Percentiles rank a stretch among this genome's conserved stretches.
phyloP scores from a whole-genome alignment of 2,888 invertebrate species.

The Spilarctia lutea region DNA sequence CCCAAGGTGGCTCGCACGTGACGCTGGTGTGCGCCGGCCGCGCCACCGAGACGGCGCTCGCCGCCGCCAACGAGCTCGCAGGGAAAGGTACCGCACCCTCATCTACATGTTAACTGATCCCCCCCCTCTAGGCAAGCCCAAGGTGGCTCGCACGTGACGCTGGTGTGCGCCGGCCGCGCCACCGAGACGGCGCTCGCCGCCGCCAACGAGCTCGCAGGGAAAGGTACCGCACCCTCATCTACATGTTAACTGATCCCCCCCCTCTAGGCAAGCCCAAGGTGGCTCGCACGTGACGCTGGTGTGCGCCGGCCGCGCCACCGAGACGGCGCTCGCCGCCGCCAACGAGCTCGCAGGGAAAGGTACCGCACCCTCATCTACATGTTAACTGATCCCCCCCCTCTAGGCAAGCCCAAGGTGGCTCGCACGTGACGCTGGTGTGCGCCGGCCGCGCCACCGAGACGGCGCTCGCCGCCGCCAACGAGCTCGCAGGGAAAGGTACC shows the following conservation, averaged over 20 bases:
- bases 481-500: conserved; percentile 90
- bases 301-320: conserved; percentile 95
- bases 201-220: conserved; percentile 94
- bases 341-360: conserved; percentile 92
- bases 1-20: conserved; percentile 95
- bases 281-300: conserved; percentile 95
- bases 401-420: conserved; percentile 95
- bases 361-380: no score
- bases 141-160: conserved; percentile 95
- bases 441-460: conserved; percentile 96
- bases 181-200: conserved; percentile 95
- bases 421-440: conserved; percentile 96
- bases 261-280: conserved; percentile 93
- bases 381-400: conserved; percentile 16
- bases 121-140: conserved; percentile 90
- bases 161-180: conserved; percentile 96
- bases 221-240: no score
- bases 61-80: conserved; percentile 95
- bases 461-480: conserved; percentile 94
- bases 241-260: no score
- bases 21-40: conserved; percentile 97
- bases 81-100: conserved; percentile 87
- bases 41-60: conserved; percentile 93
- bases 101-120: no score
- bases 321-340: conserved; percentile 94